phyloP scores from a whole-genome alignment of 1,140 invertebrate genomes.

The Chrysoperla carnea region DNA sequence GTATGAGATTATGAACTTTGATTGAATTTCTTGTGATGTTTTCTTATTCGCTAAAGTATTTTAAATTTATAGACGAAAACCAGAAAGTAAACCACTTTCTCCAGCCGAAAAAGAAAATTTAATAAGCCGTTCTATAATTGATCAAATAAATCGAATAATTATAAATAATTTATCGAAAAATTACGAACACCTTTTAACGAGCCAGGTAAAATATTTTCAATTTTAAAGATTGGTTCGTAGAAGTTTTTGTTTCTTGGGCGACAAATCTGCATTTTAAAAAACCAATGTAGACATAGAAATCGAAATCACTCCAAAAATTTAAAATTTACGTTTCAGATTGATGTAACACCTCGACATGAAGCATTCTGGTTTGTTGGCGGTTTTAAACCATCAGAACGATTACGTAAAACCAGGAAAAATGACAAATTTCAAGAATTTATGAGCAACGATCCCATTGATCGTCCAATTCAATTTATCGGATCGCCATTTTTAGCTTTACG shows the following conservation, averaged over 20 bases:
- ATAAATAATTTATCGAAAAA: conserved; percentile 32
- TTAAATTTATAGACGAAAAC: conserved; percentile 7
- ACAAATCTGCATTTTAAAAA: too few relatives aligned
- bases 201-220: conserved; percentile 37
- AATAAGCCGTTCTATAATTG: conserved; percentile 29
- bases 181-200: conserved; percentile 37
- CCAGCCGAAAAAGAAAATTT: conserved; percentile 20
- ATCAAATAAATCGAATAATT: conserved; percentile 50
- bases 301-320: too few relatives aligned
- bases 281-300: too few relatives aligned
- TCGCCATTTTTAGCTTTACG: conserved; percentile 44
- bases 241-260: too few relatives aligned
- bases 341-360: conserved; percentile 55
- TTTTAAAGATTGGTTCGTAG: too few relatives aligned
- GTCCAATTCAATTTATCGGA: conserved; percentile 45
- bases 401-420: conserved; percentile 22
- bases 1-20: conserved; percentile 11
- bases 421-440: conserved; percentile 20
- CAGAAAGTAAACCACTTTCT: conserved; percentile 5
- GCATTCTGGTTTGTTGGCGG: conserved; percentile 64
- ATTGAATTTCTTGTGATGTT: conserved; percentile 5
- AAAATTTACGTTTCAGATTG: conserved; percentile 32
- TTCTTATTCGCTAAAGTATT: conserved; percentile 8
- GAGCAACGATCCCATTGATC: conserved; percentile 34
- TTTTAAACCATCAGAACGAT: conserved; percentile 30